Conservation (phyloP, 2,888 invertebrate genomes). For the Megamerina dolium region DNA sequence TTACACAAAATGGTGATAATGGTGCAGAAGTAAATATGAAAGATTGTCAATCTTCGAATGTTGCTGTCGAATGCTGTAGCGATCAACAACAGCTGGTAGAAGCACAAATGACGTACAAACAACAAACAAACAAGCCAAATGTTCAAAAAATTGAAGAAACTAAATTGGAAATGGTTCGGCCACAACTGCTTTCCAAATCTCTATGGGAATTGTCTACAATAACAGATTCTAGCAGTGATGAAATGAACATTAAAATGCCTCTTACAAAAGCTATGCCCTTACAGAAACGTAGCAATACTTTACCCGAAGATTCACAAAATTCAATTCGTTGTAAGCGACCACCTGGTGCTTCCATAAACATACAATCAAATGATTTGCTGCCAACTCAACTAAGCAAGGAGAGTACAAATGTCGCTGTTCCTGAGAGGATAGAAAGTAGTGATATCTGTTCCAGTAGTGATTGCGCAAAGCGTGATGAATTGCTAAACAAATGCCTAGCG, state of each 20-base stretch:
- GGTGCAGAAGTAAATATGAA: background rate
- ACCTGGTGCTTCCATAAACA: no score
- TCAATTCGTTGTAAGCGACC: no score
- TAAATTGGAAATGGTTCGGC: no score
- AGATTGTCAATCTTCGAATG: background rate
- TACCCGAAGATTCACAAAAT: no score
- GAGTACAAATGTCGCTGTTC: no score
- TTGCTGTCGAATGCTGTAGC: conserved; percentile 26
- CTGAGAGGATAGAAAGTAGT: no score
- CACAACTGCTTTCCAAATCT: conserved; percentile 38
- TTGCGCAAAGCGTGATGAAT: conserved; percentile 37
- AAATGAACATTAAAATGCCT: conserved; percentile 56
- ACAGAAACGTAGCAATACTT: conserved; percentile 38
- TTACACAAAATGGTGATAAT: background rate
- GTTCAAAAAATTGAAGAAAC: no score
- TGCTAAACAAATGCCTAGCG: conserved; percentile 46
- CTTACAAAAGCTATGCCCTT: conserved; percentile 44
- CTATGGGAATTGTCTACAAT: conserved; percentile 51
- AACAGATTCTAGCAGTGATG: conserved; percentile 41
- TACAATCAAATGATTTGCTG: no score
- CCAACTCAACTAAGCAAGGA: no score
- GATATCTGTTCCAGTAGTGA: background rate
- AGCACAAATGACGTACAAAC: no score
- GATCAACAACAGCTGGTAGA: conserved; percentile 24
- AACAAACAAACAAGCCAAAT: no score